A percentile compares a stretch with the other conserved stretches of the same genome.
Conservation (phyloP, 2,797 vertebrate species). For the Takifugu rubripes region DNA sequence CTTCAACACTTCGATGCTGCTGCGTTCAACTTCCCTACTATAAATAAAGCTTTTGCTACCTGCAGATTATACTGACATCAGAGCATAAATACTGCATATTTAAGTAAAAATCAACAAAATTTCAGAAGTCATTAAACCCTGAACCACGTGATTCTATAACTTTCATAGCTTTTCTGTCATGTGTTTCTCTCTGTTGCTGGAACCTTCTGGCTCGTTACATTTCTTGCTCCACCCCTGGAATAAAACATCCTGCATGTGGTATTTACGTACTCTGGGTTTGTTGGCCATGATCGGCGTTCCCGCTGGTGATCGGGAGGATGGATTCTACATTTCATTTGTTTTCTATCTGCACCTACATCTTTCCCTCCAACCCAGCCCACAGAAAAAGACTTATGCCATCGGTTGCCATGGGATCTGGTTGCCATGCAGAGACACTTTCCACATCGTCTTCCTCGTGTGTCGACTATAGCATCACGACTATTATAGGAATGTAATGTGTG, state of each 20-base stretch:
- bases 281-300: neutral
- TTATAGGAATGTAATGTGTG: neutral
- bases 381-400: constrained; percentile 51
- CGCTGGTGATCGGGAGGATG: constrained; percentile 1
- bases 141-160: too few relatives aligned
- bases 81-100: too few relatives aligned
- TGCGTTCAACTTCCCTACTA: too few relatives aligned
- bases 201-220: neutral
- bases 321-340: constrained; percentile 9
- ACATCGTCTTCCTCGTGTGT: constrained; percentile 16
- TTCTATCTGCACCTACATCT: constrained; percentile 42
- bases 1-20: too few relatives aligned
- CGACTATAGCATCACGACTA: constrained; percentile 39
- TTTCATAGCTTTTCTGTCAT: neutral
- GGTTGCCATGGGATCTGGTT: constrained; percentile 80
- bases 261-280: neutral
- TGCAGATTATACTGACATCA: too few relatives aligned
- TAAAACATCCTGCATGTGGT: neutral
- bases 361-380: constrained; percentile 21
- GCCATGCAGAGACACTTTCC: constrained; percentile 63
- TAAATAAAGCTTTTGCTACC: too few relatives aligned
- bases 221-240: neutral
- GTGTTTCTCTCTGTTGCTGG: neutral
- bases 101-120: too few relatives aligned
- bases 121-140: too few relatives aligned